Evolutionary conservation across 1,140 invertebrate genomes (phyloP).

Genomic region (Rhopalosiphum maidis): DNA sequence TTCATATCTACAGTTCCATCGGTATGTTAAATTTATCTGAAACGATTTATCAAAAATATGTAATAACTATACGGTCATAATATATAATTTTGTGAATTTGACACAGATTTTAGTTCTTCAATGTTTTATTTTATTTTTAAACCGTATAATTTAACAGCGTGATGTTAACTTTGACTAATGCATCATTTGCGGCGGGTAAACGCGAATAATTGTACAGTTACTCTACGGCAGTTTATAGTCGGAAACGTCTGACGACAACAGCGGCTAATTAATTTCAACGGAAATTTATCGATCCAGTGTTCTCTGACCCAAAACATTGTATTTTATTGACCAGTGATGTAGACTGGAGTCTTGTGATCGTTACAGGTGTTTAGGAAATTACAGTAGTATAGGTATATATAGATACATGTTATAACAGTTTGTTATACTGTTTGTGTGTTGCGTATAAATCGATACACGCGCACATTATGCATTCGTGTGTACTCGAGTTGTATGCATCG

Average conservation of each 20-base stretch:
- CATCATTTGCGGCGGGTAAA: neutral
- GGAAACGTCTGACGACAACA: neutral
- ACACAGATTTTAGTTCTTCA: neutral
- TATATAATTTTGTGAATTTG: neutral
- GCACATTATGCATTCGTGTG: neutral
- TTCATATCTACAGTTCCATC: neutral
- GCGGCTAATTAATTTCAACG: constrained; percentile 27
- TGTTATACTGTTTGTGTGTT: neutral
- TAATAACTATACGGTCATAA: neutral
- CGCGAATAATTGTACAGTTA: constrained; percentile 33
- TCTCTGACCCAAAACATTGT: constrained; percentile 39
- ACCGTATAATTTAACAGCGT: neutral
- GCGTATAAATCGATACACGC: neutral
- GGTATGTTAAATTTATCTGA: neutral
- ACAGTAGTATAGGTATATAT: neutral
- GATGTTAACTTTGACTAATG: neutral
- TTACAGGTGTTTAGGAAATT: neutral
- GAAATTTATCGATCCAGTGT: constrained; percentile 22
- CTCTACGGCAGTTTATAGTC: neutral
- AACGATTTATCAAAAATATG: neutral
- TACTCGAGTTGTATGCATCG: neutral
- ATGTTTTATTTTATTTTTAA: neutral
- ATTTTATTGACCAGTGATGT: neutral
- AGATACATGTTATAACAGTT: neutral
- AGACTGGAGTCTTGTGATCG: neutral